These are phyloP conservation scores for Heteromyza rotundicornis DNA, from an alignment of 2,888 invertebrate species.

Conservation along the genomic window DNA sequence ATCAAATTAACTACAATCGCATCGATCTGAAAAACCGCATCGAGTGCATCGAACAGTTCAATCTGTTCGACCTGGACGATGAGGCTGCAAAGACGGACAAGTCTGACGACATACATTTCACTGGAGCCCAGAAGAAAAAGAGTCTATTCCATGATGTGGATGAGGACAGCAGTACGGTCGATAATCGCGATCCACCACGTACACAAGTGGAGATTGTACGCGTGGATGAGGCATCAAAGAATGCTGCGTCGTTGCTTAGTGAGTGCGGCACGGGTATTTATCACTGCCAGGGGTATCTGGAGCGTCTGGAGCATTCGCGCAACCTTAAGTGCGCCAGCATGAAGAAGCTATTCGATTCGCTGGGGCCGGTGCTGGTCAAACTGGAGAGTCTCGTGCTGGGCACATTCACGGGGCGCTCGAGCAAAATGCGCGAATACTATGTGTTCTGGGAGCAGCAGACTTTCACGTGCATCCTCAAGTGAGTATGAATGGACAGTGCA, in stretches of 20 bases:
- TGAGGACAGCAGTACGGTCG: neutral
- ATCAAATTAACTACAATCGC: conserved; percentile 74
- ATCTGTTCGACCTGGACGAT: conserved; percentile 62
- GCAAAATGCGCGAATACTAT: conserved; percentile 80
- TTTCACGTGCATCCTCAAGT: conserved; percentile 71
- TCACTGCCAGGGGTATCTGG: conserved; percentile 68
- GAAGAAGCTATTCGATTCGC: conserved; percentile 76
- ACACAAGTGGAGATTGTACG: neutral
- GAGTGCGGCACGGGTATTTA: conserved; percentile 45
- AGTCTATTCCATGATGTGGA: neutral
- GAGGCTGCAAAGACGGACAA: neutral
- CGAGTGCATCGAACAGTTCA: conserved; percentile 66
- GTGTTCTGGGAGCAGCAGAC: conserved; percentile 82
- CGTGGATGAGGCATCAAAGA: conserved; percentile 16
- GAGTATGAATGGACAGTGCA: conserved; percentile 28
- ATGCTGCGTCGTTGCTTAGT: too few relatives aligned
- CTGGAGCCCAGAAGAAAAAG: neutral
- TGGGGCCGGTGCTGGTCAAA: conserved; percentile 83
- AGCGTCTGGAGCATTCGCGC: conserved; percentile 72
- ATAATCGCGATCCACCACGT: neutral
- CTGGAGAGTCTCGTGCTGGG: conserved; percentile 83
- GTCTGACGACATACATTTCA: conserved; percentile 7
- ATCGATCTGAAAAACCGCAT: conserved; percentile 68
- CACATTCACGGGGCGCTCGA: conserved; percentile 76
- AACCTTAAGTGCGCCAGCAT: conserved; percentile 73